Evolutionary conservation across 2,888 invertebrate species (phyloP).

Genomic region (Oasisia sp.): DNA sequence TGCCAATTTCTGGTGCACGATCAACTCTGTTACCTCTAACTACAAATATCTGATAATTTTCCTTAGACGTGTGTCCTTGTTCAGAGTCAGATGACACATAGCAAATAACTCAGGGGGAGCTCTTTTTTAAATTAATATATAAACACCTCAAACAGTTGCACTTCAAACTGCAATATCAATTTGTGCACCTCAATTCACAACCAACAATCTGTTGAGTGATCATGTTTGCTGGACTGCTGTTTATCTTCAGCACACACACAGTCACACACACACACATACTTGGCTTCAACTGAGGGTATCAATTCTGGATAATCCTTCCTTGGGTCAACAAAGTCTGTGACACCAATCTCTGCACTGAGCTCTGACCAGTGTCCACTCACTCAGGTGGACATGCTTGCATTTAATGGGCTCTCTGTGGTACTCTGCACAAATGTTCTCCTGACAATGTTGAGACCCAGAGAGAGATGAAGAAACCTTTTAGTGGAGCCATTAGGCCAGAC

Average conservation of each 20-base stretch:
- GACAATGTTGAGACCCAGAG: background rate
- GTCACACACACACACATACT: background rate
- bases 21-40: background rate
- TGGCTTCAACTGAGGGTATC: background rate
- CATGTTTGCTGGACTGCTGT: background rate
- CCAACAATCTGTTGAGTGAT: background rate
- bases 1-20: background rate
- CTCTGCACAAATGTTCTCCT: background rate
- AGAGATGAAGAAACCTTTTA: background rate
- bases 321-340: background rate
- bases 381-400: background rate
- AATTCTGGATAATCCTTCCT: background rate
- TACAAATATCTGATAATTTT: background rate
- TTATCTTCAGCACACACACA: background rate
- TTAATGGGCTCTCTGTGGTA: background rate
- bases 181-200: background rate
- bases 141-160: background rate
- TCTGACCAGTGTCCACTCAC: background rate
- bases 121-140: background rate
- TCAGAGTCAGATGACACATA: background rate
- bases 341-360: background rate
- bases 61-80: background rate
- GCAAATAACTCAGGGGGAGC: background rate
- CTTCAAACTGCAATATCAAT: background rate
- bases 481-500: background rate